Percentiles rank a stretch among this genome's conserved stretches.
phyloP scores from a whole-genome alignment of 2,113 vertebrate species.

The Hiodon tergisus region DNA sequence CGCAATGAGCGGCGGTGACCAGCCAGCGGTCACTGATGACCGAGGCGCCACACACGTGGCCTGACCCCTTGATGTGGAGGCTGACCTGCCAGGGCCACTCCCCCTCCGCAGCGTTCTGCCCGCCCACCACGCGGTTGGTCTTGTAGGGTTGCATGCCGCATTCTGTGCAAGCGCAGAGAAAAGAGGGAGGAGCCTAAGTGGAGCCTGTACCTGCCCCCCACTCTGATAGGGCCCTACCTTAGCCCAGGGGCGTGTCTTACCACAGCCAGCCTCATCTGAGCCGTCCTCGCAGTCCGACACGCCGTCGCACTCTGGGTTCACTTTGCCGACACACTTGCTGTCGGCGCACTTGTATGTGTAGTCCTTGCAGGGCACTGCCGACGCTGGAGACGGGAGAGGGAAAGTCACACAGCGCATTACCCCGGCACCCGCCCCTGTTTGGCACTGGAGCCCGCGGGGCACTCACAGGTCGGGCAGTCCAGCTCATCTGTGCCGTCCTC shows the following conservation, averaged over 20 bases:
- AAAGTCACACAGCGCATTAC: neutral
- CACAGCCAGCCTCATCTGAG: slow-evolving; percentile 76
- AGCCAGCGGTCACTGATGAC: slow-evolving; percentile 76
- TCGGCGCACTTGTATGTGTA: slow-evolving; percentile 71
- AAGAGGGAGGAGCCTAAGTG: neutral
- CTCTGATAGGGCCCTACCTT: neutral
- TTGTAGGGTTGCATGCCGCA: slow-evolving; percentile 72
- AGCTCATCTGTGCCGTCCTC: slow-evolving; percentile 76
- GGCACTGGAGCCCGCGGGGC: neutral
- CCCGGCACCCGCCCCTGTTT: neutral
- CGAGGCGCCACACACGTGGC: slow-evolving; percentile 83
- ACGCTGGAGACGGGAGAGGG: neutral
- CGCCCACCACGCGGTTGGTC: slow-evolving; percentile 80
- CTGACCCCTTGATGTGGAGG: slow-evolving; percentile 63
- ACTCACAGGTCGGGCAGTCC: slow-evolving; percentile 61
- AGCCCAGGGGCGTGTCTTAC: slow-evolving; percentile 50
- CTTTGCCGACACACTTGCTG: slow-evolving; percentile 69
- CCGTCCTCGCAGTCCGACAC: slow-evolving; percentile 69
- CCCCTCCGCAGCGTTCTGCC: slow-evolving; percentile 65
- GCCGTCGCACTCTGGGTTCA: slow-evolving; percentile 79
- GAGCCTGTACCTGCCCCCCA: neutral
- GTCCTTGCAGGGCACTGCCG: slow-evolving; percentile 47
- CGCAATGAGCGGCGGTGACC: slow-evolving; percentile 88
- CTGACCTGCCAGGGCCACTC: slow-evolving; percentile 97
- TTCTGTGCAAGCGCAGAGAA: slow-evolving; percentile 51